Percentiles rank a stretch among this genome's conserved stretches.
These are phyloP conservation scores for Typhlichthys subterraneus DNA, from an alignment of 2,797 vertebrate species.

Conservation along the genomic window DNA sequence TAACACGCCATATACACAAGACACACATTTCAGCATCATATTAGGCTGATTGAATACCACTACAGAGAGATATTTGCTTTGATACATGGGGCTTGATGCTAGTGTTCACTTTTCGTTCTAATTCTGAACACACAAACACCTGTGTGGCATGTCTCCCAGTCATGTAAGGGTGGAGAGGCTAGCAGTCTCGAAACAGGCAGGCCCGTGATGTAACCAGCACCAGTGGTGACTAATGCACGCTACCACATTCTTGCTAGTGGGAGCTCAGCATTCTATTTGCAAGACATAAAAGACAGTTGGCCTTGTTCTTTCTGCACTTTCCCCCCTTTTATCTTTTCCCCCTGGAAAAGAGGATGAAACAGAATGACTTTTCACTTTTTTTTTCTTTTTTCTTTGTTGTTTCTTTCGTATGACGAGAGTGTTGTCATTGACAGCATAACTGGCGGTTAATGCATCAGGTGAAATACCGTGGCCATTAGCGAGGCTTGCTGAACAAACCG, in stretches of 20 bases:
- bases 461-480: slow-evolving; percentile 1
- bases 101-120: not conserved
- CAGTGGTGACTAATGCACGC: slow-evolving; percentile 38
- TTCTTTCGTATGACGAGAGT: slow-evolving; percentile 16
- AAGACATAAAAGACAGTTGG: slow-evolving; percentile 27
- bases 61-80: not conserved
- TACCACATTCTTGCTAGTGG: slow-evolving; percentile 34
- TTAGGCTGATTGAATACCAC: not conserved
- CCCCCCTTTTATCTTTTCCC: not conserved
- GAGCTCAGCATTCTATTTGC: slow-evolving; percentile 45
- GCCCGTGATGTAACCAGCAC: slow-evolving; percentile 31
- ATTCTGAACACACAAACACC: slow-evolving; percentile 5
- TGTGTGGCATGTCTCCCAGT: slow-evolving; percentile 19
- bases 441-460: slow-evolving; percentile 57
- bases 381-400: slow-evolving; percentile 4
- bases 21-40: not conserved
- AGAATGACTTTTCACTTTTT: slow-evolving; percentile 19
- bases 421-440: slow-evolving; percentile 62
- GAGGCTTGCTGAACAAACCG: too few relatives aligned
- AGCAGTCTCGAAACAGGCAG: slow-evolving; percentile 49
- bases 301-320: slow-evolving; percentile 7
- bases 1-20: not conserved
- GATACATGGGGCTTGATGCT: not conserved
- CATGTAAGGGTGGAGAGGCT: slow-evolving; percentile 31
- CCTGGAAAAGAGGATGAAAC: slow-evolving; percentile 18